Evolutionary conservation across 2,888 invertebrate genomes (phyloP).

Genomic region (Campaea margaritaria): DNA sequence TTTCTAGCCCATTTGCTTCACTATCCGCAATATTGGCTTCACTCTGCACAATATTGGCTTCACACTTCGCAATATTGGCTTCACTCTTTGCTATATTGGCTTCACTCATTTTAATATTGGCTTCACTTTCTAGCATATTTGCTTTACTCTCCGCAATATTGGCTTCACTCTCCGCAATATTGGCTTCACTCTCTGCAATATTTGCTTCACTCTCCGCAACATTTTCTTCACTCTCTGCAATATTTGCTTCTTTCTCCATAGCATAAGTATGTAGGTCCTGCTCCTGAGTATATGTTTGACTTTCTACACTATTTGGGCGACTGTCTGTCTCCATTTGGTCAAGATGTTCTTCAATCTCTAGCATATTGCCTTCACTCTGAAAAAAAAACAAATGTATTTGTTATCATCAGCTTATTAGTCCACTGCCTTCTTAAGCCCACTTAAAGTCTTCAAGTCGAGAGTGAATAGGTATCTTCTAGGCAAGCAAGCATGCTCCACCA

Average conservation of each 20-base stretch:
- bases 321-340: neutral
- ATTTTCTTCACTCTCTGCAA: neutral
- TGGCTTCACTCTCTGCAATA: neutral
- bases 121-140: neutral
- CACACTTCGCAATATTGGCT: neutral
- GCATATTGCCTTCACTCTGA: neutral
- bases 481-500: too few relatives aligned
- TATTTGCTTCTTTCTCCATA: neutral
- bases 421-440: too few relatives aligned
- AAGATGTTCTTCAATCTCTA: neutral
- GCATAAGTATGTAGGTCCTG: neutral
- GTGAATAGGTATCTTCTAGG: too few relatives aligned
- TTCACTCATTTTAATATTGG: neutral
- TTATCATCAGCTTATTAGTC: too few relatives aligned
- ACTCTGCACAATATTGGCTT: neutral
- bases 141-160: neutral
- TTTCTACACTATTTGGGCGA: neutral
- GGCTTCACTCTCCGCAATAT: neutral
- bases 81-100: neutral
- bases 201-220: neutral
- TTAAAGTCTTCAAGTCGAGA: too few relatives aligned
- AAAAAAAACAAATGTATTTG: too few relatives aligned
- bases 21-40: neutral
- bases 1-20: conserved; percentile 1
- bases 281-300: neutral